phyloP scores from a whole-genome alignment of 2,797 vertebrate genomes.

The Pangasius mekongensis region DNA sequence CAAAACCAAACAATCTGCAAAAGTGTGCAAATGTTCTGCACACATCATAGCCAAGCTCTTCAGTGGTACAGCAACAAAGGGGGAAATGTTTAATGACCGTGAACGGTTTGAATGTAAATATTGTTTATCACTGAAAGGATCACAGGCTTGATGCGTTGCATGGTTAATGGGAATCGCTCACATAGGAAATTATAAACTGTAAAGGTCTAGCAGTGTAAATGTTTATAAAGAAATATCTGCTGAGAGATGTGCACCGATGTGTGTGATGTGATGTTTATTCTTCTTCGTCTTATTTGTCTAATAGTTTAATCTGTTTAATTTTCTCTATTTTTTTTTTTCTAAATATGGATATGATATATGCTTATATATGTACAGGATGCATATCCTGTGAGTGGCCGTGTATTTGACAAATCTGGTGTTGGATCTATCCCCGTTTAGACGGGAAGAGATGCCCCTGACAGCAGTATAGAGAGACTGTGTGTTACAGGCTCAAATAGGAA shows the following conservation, averaged over 20 bases:
- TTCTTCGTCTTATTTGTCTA: not conserved
- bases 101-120: not conserved
- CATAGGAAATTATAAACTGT: not conserved
- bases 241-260: not conserved
- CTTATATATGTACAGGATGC: not conserved
- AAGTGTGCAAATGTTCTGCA: not conserved
- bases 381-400: slow-evolving; percentile 32
- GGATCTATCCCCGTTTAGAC: slow-evolving; percentile 57
- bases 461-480: slow-evolving; percentile 45
- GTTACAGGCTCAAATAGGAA: slow-evolving; percentile 24
- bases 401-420: slow-evolving; percentile 62
- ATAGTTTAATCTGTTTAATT: not conserved
- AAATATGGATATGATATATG: not conserved
- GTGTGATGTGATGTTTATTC: not conserved
- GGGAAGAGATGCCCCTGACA: slow-evolving; percentile 41
- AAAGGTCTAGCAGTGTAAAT: not conserved
- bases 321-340: not conserved
- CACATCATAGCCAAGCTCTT: not conserved
- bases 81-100: not conserved
- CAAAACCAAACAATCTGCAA: slow-evolving; percentile 28
- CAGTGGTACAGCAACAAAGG: not conserved
- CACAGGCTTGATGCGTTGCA: not conserved
- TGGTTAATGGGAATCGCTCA: not conserved
- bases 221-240: not conserved
- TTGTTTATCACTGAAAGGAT: not conserved